Base-by-base conservation (phyloP, 2,113 vertebrate species). In the Mesocricetus auratus region DNA sequence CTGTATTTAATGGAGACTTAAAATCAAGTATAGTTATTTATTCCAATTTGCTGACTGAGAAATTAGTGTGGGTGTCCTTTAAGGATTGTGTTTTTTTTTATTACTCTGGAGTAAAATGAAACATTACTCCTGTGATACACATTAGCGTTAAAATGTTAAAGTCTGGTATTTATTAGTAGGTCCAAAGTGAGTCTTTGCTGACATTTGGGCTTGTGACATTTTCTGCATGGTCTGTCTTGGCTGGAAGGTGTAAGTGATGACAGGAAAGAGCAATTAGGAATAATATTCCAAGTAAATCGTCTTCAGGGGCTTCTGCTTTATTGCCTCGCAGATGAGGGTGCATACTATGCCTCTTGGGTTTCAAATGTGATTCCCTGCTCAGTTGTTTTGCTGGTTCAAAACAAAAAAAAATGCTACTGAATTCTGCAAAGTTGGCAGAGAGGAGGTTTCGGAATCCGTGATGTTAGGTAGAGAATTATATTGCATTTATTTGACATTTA, bases 191-290 rank as follows among this genome's bases (percentile, higher is more conserved):
- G 66, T 92, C 92, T 95, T 94, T 88, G 77, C 90, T 96, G 89
- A 96, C 24, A 69, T 17, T 91, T 87, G 87, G 22, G 17, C 97
- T 94, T 96, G 16, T 98, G 91, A 82, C 53, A 45, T 31, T 97
- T 98, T 78, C 87, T 79, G 17, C 60, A 73, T 1, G 0, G 90
- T 91, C 79, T 69, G 77, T 95, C 47, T 89, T 95, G 93, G 91
- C 92, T 95, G 50, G 94, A 90, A 97, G 82, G 71, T 74, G 42
- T 87, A 92, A 86, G 31, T 96, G 93, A 96, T 89, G 95, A 89
- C 94, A 94, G 90, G 82, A 94, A 93, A 74, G 92, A 94, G 78
- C 93, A 97, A 89, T 96, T 95, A 94, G 86, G 82, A 91, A 58
- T 92, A 91, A 58, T 92, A 95, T 97, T 91, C 95, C 71, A 94